Percentiles rank a stretch among this genome's conserved stretches.
Conservation (phyloP, 1,140 invertebrate genomes). For the Nasonia giraulti region DNA sequence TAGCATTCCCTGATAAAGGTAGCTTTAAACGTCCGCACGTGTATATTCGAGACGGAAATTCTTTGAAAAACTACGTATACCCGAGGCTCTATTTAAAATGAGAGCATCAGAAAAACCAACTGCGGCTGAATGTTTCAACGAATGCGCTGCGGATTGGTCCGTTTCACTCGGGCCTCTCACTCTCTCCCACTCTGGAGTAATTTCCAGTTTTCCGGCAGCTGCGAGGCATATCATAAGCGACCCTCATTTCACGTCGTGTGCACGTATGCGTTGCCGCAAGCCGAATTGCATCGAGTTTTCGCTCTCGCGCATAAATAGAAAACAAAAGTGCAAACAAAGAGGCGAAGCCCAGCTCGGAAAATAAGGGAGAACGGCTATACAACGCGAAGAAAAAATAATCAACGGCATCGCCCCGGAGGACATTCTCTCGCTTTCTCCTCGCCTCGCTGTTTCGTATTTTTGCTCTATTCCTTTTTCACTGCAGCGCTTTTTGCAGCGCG, state of each 20-base stretch:
- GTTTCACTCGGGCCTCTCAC: background rate
- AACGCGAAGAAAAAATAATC: constrained; percentile 8
- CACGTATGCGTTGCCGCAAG: background rate
- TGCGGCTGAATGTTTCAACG: background rate
- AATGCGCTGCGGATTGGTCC: background rate
- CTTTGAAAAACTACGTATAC: background rate
- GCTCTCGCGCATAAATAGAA: constrained; percentile 3
- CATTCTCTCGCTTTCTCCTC: constrained; percentile 4
- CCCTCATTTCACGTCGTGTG: constrained; percentile 2
- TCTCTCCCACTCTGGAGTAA: background rate
- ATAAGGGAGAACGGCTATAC: background rate
- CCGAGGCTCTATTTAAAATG: background rate
- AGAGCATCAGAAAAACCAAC: background rate
- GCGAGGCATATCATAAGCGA: constrained; percentile 9
- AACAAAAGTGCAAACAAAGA: constrained; percentile 1
- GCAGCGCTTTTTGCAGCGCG: background rate
- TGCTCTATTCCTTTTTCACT: constrained; percentile 9
- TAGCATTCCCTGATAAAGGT: too few species aligned
- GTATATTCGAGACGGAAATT: too few species aligned
- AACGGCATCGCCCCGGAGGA: constrained; percentile 17
- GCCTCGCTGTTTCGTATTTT: background rate
- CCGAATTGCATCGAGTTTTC: constrained; percentile 19
- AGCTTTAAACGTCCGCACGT: too few species aligned
- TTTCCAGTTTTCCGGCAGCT: background rate
- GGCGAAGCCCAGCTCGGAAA: background rate